Evolutionary conservation across 2,113 vertebrate genomes (phyloP).

Genomic region (Gavia stellata): DNA sequence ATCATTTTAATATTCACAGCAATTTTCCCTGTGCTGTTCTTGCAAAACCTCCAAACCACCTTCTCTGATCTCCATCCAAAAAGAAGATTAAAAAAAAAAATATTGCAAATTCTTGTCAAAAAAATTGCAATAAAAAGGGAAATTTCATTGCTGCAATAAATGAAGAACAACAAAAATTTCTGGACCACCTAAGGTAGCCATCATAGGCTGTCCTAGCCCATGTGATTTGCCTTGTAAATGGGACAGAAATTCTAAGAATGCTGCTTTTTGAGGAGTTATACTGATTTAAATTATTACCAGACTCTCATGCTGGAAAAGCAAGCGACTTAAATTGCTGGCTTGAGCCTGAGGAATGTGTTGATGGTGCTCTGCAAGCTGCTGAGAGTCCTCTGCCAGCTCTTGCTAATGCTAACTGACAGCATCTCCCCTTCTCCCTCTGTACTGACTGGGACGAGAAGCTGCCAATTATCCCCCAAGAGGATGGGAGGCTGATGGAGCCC

Average conservation of each 20-base stretch:
- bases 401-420: constrained; percentile 56
- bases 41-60: constrained; percentile 16
- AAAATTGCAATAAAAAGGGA: constrained; percentile 6
- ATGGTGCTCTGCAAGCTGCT: constrained; percentile 39
- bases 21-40: constrained; percentile 13
- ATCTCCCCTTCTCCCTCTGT: background rate
- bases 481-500: background rate
- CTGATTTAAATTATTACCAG: constrained; percentile 55
- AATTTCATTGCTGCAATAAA: background rate
- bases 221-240: constrained; percentile 58
- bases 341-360: constrained; percentile 27
- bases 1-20: constrained; percentile 28
- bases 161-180: constrained; percentile 12
- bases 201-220: background rate
- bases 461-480: constrained; percentile 21
- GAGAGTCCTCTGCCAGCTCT: constrained; percentile 31
- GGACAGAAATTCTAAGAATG: constrained; percentile 11
- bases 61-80: constrained; percentile 34
- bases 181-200: constrained; percentile 6
- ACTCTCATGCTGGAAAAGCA: background rate
- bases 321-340: background rate
- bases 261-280: background rate
- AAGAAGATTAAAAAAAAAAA: constrained; percentile 16
- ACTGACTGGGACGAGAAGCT: constrained; percentile 19
- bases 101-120: constrained; percentile 4